phyloP scores from a whole-genome alignment of 2,113 vertebrate species.

The Hypomesus transpacificus region DNA sequence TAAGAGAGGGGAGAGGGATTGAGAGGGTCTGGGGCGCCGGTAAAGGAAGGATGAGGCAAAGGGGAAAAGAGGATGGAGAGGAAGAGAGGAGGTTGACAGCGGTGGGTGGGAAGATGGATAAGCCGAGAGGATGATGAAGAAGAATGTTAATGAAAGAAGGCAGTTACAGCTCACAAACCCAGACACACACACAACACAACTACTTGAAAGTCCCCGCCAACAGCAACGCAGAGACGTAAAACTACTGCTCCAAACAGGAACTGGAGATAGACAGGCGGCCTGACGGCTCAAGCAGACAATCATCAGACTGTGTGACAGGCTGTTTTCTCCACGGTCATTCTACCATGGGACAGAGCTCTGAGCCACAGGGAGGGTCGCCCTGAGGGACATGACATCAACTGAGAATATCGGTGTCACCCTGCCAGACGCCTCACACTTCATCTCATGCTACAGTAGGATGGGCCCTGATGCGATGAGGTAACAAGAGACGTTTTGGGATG shows the following conservation, averaged over 20 bases:
- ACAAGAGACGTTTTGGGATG: conserved; percentile 38
- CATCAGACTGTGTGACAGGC: no score
- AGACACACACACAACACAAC: no score
- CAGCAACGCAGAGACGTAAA: no score
- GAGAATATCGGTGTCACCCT: conserved; percentile 14
- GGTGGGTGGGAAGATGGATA: not conserved
- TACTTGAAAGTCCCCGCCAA: no score
- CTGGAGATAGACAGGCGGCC: conserved; percentile 7
- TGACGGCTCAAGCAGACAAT: no score
- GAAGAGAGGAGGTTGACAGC: conserved; percentile 1
- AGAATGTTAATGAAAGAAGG: no score
- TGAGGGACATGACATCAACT: not conserved
- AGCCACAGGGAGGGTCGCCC: not conserved
- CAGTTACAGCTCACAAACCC: no score
- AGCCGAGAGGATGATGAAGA: not conserved
- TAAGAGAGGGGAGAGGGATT: conserved; percentile 9
- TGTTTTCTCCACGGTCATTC: not conserved
- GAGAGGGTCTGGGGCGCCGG: not conserved
- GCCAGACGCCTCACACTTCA: conserved; percentile 36
- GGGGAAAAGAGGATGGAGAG: not conserved
- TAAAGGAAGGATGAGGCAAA: not conserved
- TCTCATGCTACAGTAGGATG: conserved; percentile 34
- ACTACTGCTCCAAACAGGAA: not conserved
- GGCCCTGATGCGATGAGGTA: conserved; percentile 30
- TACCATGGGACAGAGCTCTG: not conserved